A percentile compares a stretch with the other conserved stretches of the same genome.
These are phyloP conservation scores for Scelioninae gen. 2 DNA, from an alignment of 2,888 invertebrate species.

Conservation along the genomic window DNA sequence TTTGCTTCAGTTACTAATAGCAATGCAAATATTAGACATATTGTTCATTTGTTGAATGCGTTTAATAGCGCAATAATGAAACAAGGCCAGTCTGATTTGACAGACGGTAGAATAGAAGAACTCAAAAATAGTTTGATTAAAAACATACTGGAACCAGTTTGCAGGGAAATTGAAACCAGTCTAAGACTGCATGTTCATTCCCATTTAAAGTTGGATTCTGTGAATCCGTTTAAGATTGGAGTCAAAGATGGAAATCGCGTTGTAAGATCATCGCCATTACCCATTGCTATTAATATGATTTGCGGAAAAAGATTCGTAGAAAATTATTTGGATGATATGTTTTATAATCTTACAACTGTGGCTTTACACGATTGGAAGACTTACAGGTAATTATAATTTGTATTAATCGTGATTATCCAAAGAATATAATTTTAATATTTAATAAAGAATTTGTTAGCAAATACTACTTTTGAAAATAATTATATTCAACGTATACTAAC, in stretches of 20 bases:
- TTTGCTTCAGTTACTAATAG: slow-evolving; percentile 67
- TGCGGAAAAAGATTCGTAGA: slow-evolving; percentile 80
- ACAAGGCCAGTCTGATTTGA: slow-evolving; percentile 64
- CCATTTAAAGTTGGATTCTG: slow-evolving; percentile 86
- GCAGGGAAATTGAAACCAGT: slow-evolving; percentile 93
- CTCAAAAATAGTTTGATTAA: slow-evolving; percentile 76
- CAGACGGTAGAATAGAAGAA: slow-evolving; percentile 56
- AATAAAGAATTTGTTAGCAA: too few relatives aligned
- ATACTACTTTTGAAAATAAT: not conserved
- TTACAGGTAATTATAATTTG: slow-evolving; percentile 82
- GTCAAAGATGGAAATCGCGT: slow-evolving; percentile 81
- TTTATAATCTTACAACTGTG: slow-evolving; percentile 98
- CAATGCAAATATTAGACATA: slow-evolving; percentile 68
- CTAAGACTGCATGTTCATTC: slow-evolving; percentile 94
- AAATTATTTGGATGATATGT: slow-evolving; percentile 93
- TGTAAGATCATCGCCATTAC: slow-evolving; percentile 65
- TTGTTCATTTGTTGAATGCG: slow-evolving; percentile 70
- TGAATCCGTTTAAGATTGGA: slow-evolving; percentile 82
- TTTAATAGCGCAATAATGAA: slow-evolving; percentile 67
- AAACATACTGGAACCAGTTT: slow-evolving; percentile 82
- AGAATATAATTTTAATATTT: too few relatives aligned
- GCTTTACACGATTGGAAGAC: slow-evolving; percentile 98
- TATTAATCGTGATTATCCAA: not conserved
- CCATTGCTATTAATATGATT: slow-evolving; percentile 65
- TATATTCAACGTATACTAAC: not conserved